A percentile compares a stretch with the other conserved stretches of the same genome.
Conservation (phyloP, 2,113 vertebrate genomes). For the Hypanus sabinus region DNA sequence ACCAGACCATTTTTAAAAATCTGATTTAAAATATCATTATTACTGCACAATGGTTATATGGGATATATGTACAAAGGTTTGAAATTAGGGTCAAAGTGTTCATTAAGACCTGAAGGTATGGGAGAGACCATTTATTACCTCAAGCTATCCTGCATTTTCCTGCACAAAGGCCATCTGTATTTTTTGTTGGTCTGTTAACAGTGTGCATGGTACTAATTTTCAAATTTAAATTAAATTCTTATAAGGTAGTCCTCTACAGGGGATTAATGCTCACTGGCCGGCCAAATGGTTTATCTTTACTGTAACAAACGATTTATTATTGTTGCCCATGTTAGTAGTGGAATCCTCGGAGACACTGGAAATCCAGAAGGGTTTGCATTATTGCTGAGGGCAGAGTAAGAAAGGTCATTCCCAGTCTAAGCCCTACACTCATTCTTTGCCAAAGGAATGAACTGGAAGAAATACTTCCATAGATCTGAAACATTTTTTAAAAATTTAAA, state of each 20-base stretch:
- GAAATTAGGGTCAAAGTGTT: not conserved
- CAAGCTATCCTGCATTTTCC: not conserved
- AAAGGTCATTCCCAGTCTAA: not conserved
- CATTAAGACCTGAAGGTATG: not conserved
- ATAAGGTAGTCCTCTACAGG: not conserved
- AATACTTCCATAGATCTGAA: not conserved
- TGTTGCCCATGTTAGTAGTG: not conserved
- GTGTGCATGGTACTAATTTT: not conserved
- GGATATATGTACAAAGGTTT: not conserved
- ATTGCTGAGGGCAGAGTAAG: too few species aligned
- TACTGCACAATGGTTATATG: not conserved
- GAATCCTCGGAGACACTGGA: not conserved
- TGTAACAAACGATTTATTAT: not conserved
- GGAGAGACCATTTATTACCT: not conserved
- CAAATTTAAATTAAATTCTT: constrained; percentile 32
- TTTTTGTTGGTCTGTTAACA: not conserved
- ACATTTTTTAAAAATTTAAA: not conserved
- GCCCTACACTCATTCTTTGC: not conserved
- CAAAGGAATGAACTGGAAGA: not conserved
- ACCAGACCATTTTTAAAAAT: not conserved
- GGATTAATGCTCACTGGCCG: constrained; percentile 14
- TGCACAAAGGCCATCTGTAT: not conserved
- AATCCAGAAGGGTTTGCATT: not conserved
- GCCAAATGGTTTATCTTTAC: not conserved
- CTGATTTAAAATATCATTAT: not conserved